Conservation (phyloP, 1,140 invertebrate species). For the Ridgeia piscesae region DNA sequence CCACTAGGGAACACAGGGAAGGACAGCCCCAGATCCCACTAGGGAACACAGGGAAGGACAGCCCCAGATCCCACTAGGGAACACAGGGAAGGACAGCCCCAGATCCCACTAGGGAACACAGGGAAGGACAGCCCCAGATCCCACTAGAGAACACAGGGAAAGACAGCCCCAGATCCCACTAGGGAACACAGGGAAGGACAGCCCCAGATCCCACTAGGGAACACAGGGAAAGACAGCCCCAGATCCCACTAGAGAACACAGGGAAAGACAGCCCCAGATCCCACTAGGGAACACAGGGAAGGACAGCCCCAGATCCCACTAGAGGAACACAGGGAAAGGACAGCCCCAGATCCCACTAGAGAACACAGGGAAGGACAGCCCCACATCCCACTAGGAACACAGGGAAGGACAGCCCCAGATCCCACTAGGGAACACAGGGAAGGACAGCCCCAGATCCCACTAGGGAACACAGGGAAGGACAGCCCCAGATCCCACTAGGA, state of each 20-base stretch:
- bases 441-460: neutral
- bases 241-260: neutral
- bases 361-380: no score
- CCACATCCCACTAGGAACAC: neutral
- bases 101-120: neutral
- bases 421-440: no score
- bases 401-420: neutral
- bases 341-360: neutral
- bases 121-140: neutral
- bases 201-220: neutral
- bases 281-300: no score
- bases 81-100: no score
- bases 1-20: no score
- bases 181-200: no score
- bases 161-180: neutral
- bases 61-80: neutral
- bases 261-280: neutral
- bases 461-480: no score
- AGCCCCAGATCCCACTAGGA: no score
- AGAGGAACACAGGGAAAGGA: no score
- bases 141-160: no score
- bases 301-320: neutral
- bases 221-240: no score
- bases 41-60: no score
- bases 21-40: neutral